phyloP scores from a whole-genome alignment of 1,140 invertebrate genomes.

The Drosophila nikananu region DNA sequence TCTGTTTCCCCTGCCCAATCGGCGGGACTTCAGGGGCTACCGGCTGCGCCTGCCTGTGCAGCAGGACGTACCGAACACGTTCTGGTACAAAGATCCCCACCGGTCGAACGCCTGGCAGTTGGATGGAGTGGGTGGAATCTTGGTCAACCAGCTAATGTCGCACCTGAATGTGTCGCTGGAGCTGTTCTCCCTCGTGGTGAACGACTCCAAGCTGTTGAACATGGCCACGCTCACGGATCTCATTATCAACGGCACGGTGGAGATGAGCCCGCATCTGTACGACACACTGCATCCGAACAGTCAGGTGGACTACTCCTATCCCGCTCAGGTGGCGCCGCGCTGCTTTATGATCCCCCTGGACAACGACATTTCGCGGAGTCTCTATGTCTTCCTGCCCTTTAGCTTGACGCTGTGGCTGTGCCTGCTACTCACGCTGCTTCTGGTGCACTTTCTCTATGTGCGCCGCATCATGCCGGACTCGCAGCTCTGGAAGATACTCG shows the following conservation, averaged over 20 bases:
- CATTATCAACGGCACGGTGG: slow-evolving; percentile 18
- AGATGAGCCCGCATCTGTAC: slow-evolving; percentile 63
- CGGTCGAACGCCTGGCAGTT: slow-evolving; percentile 7
- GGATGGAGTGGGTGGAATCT: slow-evolving; percentile 52
- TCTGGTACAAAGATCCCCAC: slow-evolving; percentile 43
- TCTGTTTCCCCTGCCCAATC: slow-evolving; percentile 42
- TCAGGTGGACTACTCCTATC: slow-evolving; percentile 65
- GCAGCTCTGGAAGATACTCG: slow-evolving; percentile 43
- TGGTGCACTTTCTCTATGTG: slow-evolving; percentile 6
- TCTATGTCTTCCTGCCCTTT: slow-evolving; percentile 54
- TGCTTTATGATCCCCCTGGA: slow-evolving; percentile 65
- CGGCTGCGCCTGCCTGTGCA: slow-evolving; percentile 59
- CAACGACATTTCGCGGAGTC: slow-evolving; percentile 27
- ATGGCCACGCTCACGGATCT: slow-evolving; percentile 32
- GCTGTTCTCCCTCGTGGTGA: slow-evolving; percentile 42
- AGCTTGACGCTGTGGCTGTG: slow-evolving; percentile 37
- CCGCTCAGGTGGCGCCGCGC: slow-evolving; percentile 31
- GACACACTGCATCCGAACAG: slow-evolving; percentile 40
- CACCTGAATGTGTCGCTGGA: slow-evolving; percentile 61
- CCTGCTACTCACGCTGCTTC: slow-evolving; percentile 4
- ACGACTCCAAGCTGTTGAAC: slow-evolving; percentile 52
- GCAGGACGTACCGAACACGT: slow-evolving; percentile 63
- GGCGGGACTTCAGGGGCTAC: slow-evolving; percentile 50
- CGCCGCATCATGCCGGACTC: background rate
- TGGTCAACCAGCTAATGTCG: slow-evolving; percentile 51